Evolutionary conservation across 2,888 invertebrate species (phyloP), one percentile per base, ranked within the genome.

Genomic region (Hirtodrosophila histrioides): DNA sequence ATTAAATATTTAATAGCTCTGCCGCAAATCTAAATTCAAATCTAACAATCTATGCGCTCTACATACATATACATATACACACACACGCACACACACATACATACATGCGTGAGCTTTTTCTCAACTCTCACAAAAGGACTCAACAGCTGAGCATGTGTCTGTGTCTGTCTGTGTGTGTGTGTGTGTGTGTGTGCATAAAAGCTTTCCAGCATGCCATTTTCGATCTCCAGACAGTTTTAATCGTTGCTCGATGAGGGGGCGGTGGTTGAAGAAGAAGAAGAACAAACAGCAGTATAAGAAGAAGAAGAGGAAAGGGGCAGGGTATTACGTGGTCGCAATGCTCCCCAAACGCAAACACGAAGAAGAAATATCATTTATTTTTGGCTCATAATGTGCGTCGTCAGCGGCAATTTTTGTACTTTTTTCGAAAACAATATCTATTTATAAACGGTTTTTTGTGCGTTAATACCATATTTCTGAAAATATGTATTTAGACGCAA

Each of bases 381-480:
- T 85, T 82, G 67, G 85, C 64, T 41, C 74, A 86, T 72, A 78
- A 69, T 80, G 81, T 84, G 87, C 87, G 82, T 85, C 76, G 85
- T 78, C 81, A 81, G 81, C 68, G 69, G 68, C 50, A 61, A 69
- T 46, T 67, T 68, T 65, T 80, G 58, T 65, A 67, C 51, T 82
- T 86, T 83, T 77, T 72, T 80, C 68, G 36, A 78, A 84, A 75
- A 84, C 75, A 81, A 76, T 69, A 67, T 88, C 74, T 86, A 88
- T 81, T 88, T 74, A 62, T 86, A 87, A 68, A 49, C 36, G 36
- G n/a, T 55, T 55, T 69, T 81, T 83, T 78, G 87, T 86, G 88
- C 85, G 86, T 88, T 83, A 86, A 88, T 86, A 87, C 87, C 80
- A 82, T 83, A 87, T 82, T 79, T 84, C 68, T 82, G 76, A 69